phyloP scores from a whole-genome alignment of 2,888 invertebrate genomes.

The Arrhopalites spinosus region DNA sequence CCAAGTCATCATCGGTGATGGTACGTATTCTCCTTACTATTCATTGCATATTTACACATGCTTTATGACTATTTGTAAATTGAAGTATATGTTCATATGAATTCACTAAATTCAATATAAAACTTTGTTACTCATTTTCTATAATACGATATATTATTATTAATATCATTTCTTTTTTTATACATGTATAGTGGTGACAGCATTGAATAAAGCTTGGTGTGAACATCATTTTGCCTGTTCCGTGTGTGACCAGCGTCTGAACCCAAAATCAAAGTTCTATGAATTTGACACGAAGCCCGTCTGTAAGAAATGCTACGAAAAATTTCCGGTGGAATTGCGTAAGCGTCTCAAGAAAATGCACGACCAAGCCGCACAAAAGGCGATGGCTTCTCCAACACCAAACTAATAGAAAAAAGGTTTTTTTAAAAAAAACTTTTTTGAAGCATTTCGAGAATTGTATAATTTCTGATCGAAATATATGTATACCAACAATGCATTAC shows the following conservation, averaged over 20 bases:
- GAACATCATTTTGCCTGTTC: constrained; percentile 98
- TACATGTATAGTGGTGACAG: constrained; percentile 95
- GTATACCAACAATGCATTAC: too few relatives aligned
- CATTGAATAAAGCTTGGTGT: constrained; percentile 99
- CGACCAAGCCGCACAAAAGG: constrained; percentile 69
- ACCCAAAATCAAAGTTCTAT: constrained; percentile 97
- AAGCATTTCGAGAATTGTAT: too few relatives aligned
- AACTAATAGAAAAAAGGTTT: constrained; percentile 3
- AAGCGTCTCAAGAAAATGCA: constrained; percentile 89
- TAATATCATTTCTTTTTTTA: neutral
- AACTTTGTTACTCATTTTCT: neutral
- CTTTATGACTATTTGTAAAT: too few relatives aligned
- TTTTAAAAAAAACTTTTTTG: too few relatives aligned
- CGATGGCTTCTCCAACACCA: constrained; percentile 44
- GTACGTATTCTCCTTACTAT: constrained; percentile 64
- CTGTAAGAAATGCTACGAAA: constrained; percentile 98
- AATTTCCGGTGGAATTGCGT: constrained; percentile 90
- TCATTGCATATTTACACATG: too few relatives aligned
- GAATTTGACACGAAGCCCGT: constrained; percentile 98
- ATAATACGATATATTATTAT: neutral
- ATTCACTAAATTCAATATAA: too few relatives aligned
- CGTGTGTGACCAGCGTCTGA: constrained; percentile 93
- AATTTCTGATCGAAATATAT: too few relatives aligned
- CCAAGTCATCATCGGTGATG: constrained; percentile 96
- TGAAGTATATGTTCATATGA: too few relatives aligned